Evolutionary conservation across 2,797 vertebrate genomes (phyloP).

Genomic region (Leuciscus waleckii): DNA sequence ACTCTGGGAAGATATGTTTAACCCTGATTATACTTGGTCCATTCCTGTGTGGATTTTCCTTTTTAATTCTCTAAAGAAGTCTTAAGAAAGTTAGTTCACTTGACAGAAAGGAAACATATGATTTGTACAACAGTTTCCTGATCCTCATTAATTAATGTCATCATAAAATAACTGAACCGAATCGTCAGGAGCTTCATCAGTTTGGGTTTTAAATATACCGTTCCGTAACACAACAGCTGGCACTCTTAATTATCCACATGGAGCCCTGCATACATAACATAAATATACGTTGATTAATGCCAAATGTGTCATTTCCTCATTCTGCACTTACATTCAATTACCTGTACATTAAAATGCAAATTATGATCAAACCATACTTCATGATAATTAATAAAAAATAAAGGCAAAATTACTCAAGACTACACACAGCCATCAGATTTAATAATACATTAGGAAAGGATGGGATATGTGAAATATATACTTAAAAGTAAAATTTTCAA

Average conservation of each 20-base stretch:
- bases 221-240: constrained; percentile 58
- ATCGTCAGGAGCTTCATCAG: constrained; percentile 47
- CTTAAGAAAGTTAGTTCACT: constrained; percentile 45
- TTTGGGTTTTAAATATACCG: constrained; percentile 58
- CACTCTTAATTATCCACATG: constrained; percentile 57
- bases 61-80: constrained; percentile 14
- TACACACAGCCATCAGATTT: not conserved
- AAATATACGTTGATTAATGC: constrained; percentile 57
- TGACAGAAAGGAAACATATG: constrained; percentile 28
- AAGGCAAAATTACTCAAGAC: not conserved
- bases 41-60: not conserved
- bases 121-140: constrained; percentile 53
- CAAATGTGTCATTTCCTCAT: constrained; percentile 39
- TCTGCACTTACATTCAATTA: constrained; percentile 3
- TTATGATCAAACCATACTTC: not conserved
- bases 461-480: not conserved
- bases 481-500: not conserved
- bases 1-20: constrained; percentile 12
- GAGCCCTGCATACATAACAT: constrained; percentile 34
- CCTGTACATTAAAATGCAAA: not conserved
- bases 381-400: not conserved
- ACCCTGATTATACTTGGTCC: constrained; percentile 2
- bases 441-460: not conserved
- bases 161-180: constrained; percentile 52
- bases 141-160: constrained; percentile 64